These are phyloP conservation scores for Antechinus flavipes DNA, from an alignment of 2,113 vertebrate genomes.

Conservation along the genomic window DNA sequence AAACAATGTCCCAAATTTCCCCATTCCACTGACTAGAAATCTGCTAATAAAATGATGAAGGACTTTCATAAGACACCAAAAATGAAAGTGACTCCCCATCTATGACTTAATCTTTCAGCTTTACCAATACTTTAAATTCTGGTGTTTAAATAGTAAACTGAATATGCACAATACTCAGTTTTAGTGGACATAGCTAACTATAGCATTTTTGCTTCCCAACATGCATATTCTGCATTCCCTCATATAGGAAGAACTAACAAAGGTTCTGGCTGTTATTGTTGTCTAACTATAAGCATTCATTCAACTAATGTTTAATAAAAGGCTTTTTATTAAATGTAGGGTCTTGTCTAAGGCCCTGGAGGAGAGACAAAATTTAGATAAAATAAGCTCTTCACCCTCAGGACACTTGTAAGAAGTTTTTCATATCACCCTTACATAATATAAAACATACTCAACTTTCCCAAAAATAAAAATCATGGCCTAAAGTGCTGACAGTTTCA, in stretches of 20 bases:
- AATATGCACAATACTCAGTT: constrained; percentile 53
- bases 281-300: neutral
- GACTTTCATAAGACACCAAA: constrained; percentile 62
- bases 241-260: neutral
- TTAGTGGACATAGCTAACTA: constrained; percentile 22
- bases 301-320: neutral
- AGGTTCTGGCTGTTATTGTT: constrained; percentile 26
- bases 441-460: neutral
- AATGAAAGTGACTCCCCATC: constrained; percentile 61
- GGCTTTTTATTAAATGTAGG: neutral
- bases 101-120: constrained; percentile 39
- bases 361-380: neutral
- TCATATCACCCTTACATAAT: constrained; percentile 10
- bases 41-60: constrained; percentile 52
- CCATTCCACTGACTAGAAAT: constrained; percentile 40
- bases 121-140: constrained; percentile 66
- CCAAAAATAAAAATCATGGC: neutral
- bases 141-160: constrained; percentile 64
- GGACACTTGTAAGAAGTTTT: neutral
- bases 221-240: constrained; percentile 8
- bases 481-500: constrained; percentile 35
- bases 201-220: constrained; percentile 42
- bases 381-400: neutral
- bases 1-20: constrained; percentile 47
- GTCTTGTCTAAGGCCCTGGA: neutral